Evolutionary conservation across 2,888 invertebrate genomes (phyloP), one percentile per base, ranked within the genome.

Genomic region (Lumbricus terrestris): DNA sequence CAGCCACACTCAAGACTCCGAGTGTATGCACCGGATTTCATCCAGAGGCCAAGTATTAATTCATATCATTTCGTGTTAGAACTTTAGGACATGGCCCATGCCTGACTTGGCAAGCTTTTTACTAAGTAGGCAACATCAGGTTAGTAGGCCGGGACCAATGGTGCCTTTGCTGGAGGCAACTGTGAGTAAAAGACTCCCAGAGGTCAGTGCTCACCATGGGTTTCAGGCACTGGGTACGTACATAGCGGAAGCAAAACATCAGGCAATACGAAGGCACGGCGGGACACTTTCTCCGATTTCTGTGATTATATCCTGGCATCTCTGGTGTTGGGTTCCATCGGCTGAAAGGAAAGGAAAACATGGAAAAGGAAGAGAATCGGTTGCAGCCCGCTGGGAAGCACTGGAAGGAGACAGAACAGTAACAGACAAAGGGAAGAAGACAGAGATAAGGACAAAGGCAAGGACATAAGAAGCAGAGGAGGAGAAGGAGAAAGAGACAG

Each of bases 121-220:
- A 69, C 69, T 69, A 69, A 69, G 69, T 69, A 69, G 5, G n/a
- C n/a, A 16, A n/a, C 69, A 29, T n/a, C 69, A 69, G 54, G 54
- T 23, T 13, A 54, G 54, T 29, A 29, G 47, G 54, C 29, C 54
- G 29, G 69, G n/a, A 69, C n/a, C 69, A 69, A 8, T 69, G 69
- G 69, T 69, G 69, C 69, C 16, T n/a, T 69, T 69, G 69, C n/a
- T 29, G 69, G 69, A 69, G n/a, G 69, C 69, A 69, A 1, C 69
- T n/a, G 13, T 29, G 69, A 69, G n/a, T 69, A 69, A 11, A 1
- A 69, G 69, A 29, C 13, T 69, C 29, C n/a, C 29, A 69, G 11
- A 69, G 69, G 69, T 69, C 69, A 69, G n/a, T 69, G 69, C 69
- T 69, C 69, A 69, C 69, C 69, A 69, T n/a, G n/a, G 69, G 69